These are phyloP conservation scores for Odontamblyopus lacepedii DNA, from an alignment of 2,797 vertebrate species.

Conservation along the genomic window DNA sequence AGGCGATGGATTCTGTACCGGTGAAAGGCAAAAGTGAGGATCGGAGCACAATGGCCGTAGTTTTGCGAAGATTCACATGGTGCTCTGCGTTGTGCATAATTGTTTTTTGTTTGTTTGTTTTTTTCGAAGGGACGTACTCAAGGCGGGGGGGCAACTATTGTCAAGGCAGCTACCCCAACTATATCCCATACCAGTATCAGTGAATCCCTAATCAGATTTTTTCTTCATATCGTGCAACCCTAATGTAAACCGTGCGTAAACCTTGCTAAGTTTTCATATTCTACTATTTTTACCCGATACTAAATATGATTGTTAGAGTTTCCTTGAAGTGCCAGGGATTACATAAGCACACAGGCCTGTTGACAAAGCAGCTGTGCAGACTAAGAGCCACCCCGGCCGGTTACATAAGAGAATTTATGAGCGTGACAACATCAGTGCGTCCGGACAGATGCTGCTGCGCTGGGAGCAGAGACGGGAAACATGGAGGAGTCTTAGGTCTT, in stretches of 20 bases:
- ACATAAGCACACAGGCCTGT: conserved; percentile 6
- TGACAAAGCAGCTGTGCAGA: conserved; percentile 40
- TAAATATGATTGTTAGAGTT: not conserved
- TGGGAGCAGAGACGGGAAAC: conserved; percentile 19
- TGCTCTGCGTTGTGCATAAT: too few relatives aligned
- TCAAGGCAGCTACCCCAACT: too few relatives aligned
- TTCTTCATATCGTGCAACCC: too few relatives aligned
- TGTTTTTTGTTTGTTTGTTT: too few relatives aligned
- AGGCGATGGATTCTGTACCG: too few relatives aligned
- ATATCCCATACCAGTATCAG: too few relatives aligned
- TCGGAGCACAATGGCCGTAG: too few relatives aligned
- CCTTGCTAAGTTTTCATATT: conserved; percentile 1
- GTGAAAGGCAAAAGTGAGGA: too few relatives aligned
- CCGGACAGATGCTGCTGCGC: conserved; percentile 26
- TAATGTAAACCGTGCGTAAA: conserved; percentile 10
- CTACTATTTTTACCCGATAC: not conserved
- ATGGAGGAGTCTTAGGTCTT: not conserved
- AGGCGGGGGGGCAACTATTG: too few relatives aligned
- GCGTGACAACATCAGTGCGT: conserved; percentile 19
- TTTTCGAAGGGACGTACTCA: too few relatives aligned
- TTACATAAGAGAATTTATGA: conserved; percentile 54
- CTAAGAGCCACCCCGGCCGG: conserved; percentile 15
- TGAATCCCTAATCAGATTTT: too few relatives aligned
- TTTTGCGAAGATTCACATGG: too few relatives aligned
- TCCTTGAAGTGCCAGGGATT: conserved; percentile 3